Evolutionary conservation across 2,797 vertebrate species (phyloP).

Genomic region (Bufotes viridis): DNA sequence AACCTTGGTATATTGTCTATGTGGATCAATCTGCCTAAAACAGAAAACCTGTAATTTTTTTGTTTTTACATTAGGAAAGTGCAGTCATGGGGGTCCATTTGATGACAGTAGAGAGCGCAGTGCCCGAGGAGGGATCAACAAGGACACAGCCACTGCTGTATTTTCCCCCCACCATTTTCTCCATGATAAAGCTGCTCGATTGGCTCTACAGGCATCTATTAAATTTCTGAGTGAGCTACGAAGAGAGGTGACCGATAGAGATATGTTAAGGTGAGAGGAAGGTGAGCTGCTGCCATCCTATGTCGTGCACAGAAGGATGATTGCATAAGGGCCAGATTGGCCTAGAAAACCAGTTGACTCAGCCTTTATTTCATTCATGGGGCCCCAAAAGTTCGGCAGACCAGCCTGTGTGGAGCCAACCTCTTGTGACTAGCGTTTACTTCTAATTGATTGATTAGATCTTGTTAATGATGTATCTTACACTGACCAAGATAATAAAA

Average conservation of each 20-base stretch:
- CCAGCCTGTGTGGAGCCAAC: no score
- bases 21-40: no score
- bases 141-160: slow-evolving; percentile 82
- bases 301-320: no score
- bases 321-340: neutral
- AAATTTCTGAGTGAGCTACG: slow-evolving; percentile 79
- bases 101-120: slow-evolving; percentile 78
- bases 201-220: slow-evolving; percentile 81
- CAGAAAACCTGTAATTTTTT: neutral
- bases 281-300: no score
- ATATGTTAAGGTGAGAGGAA: slow-evolving; percentile 78
- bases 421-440: no score
- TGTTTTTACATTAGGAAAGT: slow-evolving; percentile 77
- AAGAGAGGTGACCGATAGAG: slow-evolving; percentile 74
- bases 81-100: slow-evolving; percentile 85
- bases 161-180: slow-evolving; percentile 88
- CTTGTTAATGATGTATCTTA: no score
- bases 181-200: slow-evolving; percentile 76
- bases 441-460: no score
- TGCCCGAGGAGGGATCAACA: slow-evolving; percentile 87
- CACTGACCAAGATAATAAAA: no score
- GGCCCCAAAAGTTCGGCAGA: no score
- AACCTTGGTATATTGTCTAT: no score
- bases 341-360: no score
- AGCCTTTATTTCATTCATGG: no score